Evolutionary conservation across 2,113 vertebrate species (phyloP), one percentile per base, ranked within the genome.

Genomic region (Ophthalmolycus amberensis): DNA sequence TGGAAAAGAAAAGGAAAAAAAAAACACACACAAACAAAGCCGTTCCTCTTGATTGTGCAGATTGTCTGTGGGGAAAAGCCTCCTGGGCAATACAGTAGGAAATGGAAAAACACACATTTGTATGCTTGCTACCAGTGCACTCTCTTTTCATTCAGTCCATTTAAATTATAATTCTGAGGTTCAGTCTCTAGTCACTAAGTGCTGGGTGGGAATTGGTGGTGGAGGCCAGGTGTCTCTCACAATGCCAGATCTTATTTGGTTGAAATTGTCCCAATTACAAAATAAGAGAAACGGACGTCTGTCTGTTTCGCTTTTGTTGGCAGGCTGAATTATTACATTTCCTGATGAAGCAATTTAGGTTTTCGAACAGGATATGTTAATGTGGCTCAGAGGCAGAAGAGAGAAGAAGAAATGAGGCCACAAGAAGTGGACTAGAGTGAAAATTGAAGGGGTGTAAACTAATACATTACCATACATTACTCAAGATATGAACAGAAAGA

Each of bases 101-200:
- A 79, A 87, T 79, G 22, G n/a, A 86, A 89, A 84, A 80, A 93
- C 70, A 71, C 70, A 50, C 38, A 85, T 84, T 87, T 85, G 84
- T 79, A 85, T 64, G 56, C 82, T 76, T 27, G 50, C 76, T 79
- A 70, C 60, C 85, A 8, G 11, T 1, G 29, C 34, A 0, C 54
- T 27, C 73, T 82, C 44, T 40, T 56, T 90, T 86, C 84, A 92
- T 67, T 60, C 85, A 91, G 77, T 91, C 56, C 75, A 85, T 92
- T 90, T 79, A 81, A 87, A 88, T 88, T 84, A 86, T 70, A 87
- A 89, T 68, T 68, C 75, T 1, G 40, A 67, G 71, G 54, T 79
- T 77, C 29, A 27, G 66, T 71, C 71, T 81, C 68, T 81, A 80
- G 89, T 90, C 72, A 84, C 18, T 70, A 82, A 83, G 67, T 82